Evolutionary conservation across 2,113 vertebrate genomes (phyloP).

Genomic region (Nestor notabilis): DNA sequence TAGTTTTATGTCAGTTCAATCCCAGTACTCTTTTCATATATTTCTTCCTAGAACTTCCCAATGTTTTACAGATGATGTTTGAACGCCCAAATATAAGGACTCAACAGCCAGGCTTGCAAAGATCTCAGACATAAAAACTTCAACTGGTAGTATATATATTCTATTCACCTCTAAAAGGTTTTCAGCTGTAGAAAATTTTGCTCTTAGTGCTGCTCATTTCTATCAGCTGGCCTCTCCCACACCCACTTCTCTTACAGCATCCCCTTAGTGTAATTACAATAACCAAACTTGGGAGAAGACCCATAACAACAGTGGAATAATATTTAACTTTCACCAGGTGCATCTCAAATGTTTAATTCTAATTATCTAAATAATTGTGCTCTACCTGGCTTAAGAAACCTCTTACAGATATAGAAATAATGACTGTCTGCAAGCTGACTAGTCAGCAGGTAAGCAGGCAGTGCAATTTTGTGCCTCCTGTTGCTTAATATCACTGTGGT

Average conservation of each 20-base stretch:
- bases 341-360: constrained; percentile 12
- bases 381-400: neutral
- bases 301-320: neutral
- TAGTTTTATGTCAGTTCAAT: neutral
- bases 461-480: neutral
- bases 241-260: neutral
- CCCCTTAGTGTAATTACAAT: neutral
- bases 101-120: neutral
- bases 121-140: neutral
- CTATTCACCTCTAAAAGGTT: neutral
- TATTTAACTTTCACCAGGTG: constrained; percentile 16
- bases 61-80: neutral
- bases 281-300: neutral
- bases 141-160: neutral
- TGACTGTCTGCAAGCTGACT: neutral
- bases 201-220: neutral
- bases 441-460: neutral
- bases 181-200: neutral
- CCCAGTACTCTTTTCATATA: neutral
- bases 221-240: neutral
- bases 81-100: neutral
- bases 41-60: neutral
- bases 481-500: neutral
- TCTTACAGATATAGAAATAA: neutral
- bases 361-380: neutral